Percentiles rank a stretch among this genome's conserved stretches.
Conservation (phyloP, 2,797 vertebrate species). For the Neostethus bicornis region DNA sequence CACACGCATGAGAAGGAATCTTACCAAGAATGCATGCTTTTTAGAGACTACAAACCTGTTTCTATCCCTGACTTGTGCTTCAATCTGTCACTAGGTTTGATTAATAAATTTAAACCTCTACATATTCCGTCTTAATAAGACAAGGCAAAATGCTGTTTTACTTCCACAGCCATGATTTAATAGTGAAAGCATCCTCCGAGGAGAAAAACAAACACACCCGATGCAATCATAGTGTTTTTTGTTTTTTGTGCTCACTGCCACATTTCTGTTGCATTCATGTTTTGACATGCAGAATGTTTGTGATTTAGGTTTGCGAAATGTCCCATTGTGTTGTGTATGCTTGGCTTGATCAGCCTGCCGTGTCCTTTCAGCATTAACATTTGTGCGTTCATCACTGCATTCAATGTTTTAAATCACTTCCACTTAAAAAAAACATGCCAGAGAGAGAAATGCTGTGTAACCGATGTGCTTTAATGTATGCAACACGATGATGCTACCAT, state of each 20-base stretch:
- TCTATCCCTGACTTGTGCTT: slow-evolving; percentile 16
- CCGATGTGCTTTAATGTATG: background rate
- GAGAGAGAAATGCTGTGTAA: background rate
- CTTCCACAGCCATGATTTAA: background rate
- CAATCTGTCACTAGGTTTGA: background rate
- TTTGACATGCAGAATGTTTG: slow-evolving; percentile 29
- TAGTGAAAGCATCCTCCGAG: background rate
- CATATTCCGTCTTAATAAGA: background rate
- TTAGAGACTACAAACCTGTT: slow-evolving; percentile 6
- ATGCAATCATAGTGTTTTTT: slow-evolving; percentile 6
- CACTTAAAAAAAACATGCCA: background rate
- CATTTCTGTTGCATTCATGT: background rate
- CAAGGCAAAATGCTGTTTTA: background rate
- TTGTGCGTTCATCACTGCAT: background rate
- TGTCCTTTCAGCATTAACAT: slow-evolving; percentile 1
- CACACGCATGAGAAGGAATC: slow-evolving; percentile 17
- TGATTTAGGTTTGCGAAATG: slow-evolving; percentile 21
- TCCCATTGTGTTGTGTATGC: slow-evolving; percentile 27
- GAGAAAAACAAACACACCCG: background rate
- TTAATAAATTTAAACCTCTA: background rate
- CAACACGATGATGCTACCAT: background rate
- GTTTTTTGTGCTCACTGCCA: slow-evolving; percentile 3
- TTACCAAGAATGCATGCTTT: slow-evolving; percentile 3
- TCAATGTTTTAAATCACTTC: background rate
- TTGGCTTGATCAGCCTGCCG: slow-evolving; percentile 6